Conservation (phyloP, 92 coral and sea anemone species). For the Parazoanthus swiftii region DNA sequence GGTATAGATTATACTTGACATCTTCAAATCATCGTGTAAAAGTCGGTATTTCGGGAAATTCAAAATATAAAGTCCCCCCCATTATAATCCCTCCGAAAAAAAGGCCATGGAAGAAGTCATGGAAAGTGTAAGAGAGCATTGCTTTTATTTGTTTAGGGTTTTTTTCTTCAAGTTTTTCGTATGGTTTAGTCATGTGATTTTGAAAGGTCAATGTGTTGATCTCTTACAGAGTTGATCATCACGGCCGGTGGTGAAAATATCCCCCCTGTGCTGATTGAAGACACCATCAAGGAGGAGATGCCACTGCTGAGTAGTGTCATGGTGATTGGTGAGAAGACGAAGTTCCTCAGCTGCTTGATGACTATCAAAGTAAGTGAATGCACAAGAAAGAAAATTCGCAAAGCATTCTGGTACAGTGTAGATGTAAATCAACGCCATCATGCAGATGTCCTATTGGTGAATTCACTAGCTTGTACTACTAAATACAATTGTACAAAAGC, state of each 20-base stretch:
- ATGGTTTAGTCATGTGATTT: background rate
- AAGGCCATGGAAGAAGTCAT: background rate
- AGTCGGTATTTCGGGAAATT: slow-evolving; percentile 7
- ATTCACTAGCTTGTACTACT: background rate
- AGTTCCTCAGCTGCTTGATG: slow-evolving; percentile 78
- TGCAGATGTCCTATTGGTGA: background rate
- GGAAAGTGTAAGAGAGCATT: background rate
- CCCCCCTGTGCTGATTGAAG: slow-evolving; percentile 86
- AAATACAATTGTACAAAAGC: too few relatives aligned
- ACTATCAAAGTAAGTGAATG: slow-evolving; percentile 66
- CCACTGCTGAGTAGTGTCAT: slow-evolving; percentile 75
- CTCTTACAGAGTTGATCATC: slow-evolving; percentile 75
- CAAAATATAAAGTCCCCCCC: background rate
- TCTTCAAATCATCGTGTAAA: slow-evolving; percentile 9
- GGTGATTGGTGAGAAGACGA: slow-evolving; percentile 89
- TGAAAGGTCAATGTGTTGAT: background rate
- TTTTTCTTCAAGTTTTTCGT: too few relatives aligned
- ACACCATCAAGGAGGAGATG: slow-evolving; percentile 76
- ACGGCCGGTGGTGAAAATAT: slow-evolving; percentile 96
- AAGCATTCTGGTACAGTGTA: background rate
- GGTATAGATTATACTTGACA: slow-evolving; percentile 8
- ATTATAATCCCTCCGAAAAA: slow-evolving; percentile 15
- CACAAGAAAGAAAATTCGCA: slow-evolving; percentile 2
- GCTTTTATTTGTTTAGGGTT: background rate
- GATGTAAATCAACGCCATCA: background rate